These are phyloP conservation scores for Archips crataeganus DNA, from an alignment of 2,888 invertebrate genomes.

Conservation along the genomic window DNA sequence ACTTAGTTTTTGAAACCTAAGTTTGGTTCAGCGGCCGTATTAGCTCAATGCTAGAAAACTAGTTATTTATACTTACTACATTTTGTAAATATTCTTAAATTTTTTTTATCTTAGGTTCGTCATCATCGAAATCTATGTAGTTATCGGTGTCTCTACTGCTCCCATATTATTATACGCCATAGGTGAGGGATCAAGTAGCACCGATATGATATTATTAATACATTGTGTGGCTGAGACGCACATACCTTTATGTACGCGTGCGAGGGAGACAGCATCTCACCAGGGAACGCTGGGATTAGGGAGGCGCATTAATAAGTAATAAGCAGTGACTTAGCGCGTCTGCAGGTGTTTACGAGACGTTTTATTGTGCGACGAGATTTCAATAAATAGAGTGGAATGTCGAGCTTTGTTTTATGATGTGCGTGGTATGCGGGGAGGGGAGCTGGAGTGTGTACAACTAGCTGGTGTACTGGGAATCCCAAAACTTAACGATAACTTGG, in stretches of 20 bases:
- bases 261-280: not conserved
- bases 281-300: slow-evolving; percentile 20
- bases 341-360: slow-evolving; percentile 7
- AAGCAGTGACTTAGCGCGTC: slow-evolving; percentile 50
- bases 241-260: not conserved
- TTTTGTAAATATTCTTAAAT: too few species aligned
- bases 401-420: not conserved
- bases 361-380: slow-evolving; percentile 14
- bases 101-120: too few species aligned
- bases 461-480: too few species aligned
- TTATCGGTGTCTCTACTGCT: not conserved
- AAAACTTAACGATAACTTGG: too few species aligned
- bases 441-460: not conserved
- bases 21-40: too few species aligned
- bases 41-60: too few species aligned
- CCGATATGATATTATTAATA: slow-evolving; percentile 34
- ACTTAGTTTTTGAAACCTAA: too few species aligned
- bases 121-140: too few species aligned
- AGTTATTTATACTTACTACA: too few species aligned
- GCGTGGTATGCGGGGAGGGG: not conserved
- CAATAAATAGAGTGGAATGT: slow-evolving; percentile 8
- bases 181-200: slow-evolving; percentile 31
- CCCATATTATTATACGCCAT: not conserved
- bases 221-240: slow-evolving; percentile 1
- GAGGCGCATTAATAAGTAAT: slow-evolving; percentile 46